Base-by-base conservation (phyloP, 2,113 vertebrate species). In the rabbit (Oryctolagus cuniculus) region DNA sequence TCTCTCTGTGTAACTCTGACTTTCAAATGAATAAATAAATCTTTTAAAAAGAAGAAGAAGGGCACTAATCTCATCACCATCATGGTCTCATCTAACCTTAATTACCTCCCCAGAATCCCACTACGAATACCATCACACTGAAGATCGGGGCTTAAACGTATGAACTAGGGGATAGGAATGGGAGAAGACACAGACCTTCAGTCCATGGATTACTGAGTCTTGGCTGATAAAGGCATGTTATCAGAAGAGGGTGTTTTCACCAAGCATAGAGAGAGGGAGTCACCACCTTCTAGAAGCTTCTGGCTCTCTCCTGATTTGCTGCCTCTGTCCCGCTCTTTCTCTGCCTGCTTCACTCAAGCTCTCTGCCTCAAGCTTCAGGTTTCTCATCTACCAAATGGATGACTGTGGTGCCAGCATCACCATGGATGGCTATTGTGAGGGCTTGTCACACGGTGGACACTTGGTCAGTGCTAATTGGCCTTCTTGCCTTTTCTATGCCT, bases 331-430 rank as follows among this genome's bases (percentile, higher is more conserved):
- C 69, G 27, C 49, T 67, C 77, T 2, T 5, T 38, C 69, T 19
- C 19, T 3, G 13, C 24, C 58, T 24, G 51, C 69, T 51, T 12
- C 5, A 9, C 69, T 44, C 89, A 25, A 8, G 27, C 17, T 86
- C 66, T 22, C 29, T 58, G 53, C 16, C 27, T 22, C 3, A 17
- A 27, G 3, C 21, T n/a, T 36, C 24, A 5, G 36, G 36, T 11
- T 86, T n/a, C n/a, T 29, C 7, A 1, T n/a, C 55, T 25, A 0
- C 31, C 36, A 11, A 2, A 8, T 2, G 13, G 31, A 92, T n/a
- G 63, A 61, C 16, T 38, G 8, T 0, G 12, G 10, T 3, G 2
- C 1, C 64, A 0, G 0, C 81, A 25, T 36, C 36, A 10, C 12
- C 27, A 0, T 2, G 0, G 4, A 2, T 13, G 31, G 53, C 19